Evolutionary conservation across 1,140 invertebrate genomes (phyloP), one percentile per base, ranked within the genome.

Genomic region (Cardiocondyla obscurior): DNA sequence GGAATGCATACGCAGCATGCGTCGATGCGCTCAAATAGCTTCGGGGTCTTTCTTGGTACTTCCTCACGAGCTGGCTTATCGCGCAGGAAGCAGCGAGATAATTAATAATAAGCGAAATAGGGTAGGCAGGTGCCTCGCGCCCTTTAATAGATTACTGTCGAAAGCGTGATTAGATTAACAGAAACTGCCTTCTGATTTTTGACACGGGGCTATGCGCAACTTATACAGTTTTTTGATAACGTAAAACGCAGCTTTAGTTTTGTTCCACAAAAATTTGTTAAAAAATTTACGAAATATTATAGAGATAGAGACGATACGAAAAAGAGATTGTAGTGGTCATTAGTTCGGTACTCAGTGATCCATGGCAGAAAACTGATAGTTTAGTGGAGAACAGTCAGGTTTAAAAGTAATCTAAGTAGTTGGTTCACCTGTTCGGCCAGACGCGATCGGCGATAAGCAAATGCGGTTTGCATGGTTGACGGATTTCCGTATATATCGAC

Each of bases 331-430:
- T 22, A 53, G 30, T 25, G 51, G 62, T 65, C 44, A n/a, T 8
- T 22, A 19, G n/a, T 19, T 36, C 10, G 22, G n/a, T 64, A 70
- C 4, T 42, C 58, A 14, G 42, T 83, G 64, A 85, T 87, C 70
- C 64, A 19, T 85, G 64, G 25, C 53, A 70, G 49, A 44, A 39
- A 69, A 30, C 12, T 39, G 49, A 70, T 39, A 73, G 51, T 42
- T 44, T 57, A 42, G 46, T 22, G 46, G 25, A 30, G 16, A 70
- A 53, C 65, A n/a, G 16, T 69, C 25, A 33, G 14, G 33, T 73
- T 81, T 58, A 10, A 62, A 42, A 82, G 70, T 81, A 28, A 36
- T 4, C 25, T 5, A 22, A 25, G n/a, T 65, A 19, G 25, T 6
- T 42, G 49, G 51, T 76, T 30, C 19, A 85, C 44, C 67, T 73